A percentile compares a stretch with the other conserved stretches of the same genome.
phyloP scores from a whole-genome alignment of 2,113 vertebrate genomes.

The Atrichornis clamosus region DNA sequence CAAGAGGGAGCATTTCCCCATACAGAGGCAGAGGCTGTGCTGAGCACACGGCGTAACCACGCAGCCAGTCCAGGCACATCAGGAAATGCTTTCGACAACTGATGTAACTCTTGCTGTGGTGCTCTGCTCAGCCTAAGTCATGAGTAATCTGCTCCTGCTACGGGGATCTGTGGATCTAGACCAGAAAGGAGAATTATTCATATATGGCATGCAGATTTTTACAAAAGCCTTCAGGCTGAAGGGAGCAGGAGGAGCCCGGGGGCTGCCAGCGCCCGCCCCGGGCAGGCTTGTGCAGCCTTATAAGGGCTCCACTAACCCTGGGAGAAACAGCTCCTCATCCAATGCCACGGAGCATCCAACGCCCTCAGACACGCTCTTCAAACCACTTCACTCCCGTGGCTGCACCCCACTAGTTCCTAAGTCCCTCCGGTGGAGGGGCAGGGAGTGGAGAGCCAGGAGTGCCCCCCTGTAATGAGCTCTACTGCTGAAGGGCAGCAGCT shows the following conservation, averaged over 20 bases:
- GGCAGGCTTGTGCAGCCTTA: conserved; percentile 29
- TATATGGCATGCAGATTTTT: conserved; percentile 23
- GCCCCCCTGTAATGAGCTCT: neutral
- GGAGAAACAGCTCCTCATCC: neutral
- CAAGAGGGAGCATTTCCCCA: neutral
- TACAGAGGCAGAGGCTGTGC: neutral
- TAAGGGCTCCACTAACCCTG: neutral
- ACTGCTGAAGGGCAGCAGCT: neutral
- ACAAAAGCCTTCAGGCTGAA: neutral
- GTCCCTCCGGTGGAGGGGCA: neutral
- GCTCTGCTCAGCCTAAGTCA: neutral
- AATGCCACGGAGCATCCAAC: neutral
- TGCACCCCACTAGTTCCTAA: accelerated
- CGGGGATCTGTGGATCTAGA: neutral
- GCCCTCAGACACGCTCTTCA: neutral
- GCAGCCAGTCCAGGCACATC: neutral
- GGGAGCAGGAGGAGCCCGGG: neutral
- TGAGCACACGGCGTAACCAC: neutral
- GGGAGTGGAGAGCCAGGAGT: neutral
- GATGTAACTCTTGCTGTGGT: neutral
- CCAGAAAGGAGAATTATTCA: conserved; percentile 45
- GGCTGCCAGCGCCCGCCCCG: neutral
- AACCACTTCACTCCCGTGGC: neutral
- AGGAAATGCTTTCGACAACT: neutral
- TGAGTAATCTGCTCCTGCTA: conserved; percentile 4